Evolutionary conservation across 2,888 invertebrate species (phyloP).

Genomic region (Druceiella hillmani): DNA sequence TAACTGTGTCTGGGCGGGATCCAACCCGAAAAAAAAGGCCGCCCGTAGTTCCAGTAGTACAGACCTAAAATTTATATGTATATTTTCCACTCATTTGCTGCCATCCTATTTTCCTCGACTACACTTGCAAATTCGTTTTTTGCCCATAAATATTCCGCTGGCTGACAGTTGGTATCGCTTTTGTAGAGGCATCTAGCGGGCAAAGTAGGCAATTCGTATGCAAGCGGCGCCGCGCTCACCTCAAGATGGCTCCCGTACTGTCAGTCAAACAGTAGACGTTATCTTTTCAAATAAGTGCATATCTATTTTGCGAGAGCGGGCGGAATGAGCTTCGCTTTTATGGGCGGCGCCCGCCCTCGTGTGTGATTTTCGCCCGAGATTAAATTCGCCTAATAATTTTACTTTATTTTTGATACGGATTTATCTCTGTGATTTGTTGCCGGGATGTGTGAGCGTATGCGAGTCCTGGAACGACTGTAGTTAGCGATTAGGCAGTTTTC

Average conservation of each 20-base stretch:
- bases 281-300: background rate
- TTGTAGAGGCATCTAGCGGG: conserved; percentile 33
- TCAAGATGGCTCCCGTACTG: conserved; percentile 35
- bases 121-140: conserved; percentile 36
- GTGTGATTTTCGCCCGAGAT: conserved; percentile 17
- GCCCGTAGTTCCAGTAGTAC: background rate
- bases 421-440: no score
- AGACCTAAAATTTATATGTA: conserved; percentile 4
- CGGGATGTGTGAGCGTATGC: no score
- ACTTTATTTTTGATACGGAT: no score
- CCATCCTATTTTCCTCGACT: conserved; percentile 34
- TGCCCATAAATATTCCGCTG: conserved; percentile 41
- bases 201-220: conserved; percentile 28
- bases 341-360: conserved; percentile 9
- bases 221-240: conserved; percentile 26
- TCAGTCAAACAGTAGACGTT: conserved; percentile 25
- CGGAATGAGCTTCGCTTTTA: background rate
- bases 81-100: conserved; percentile 49
- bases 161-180: conserved; percentile 32
- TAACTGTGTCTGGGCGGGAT: no score
- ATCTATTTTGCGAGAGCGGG: background rate
- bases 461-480: no score
- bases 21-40: no score
- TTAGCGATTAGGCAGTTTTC: no score
- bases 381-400: no score